Percentiles rank a stretch among this genome's conserved stretches.
These are phyloP conservation scores for Origma solitaria DNA, from an alignment of 2,113 vertebrate species.

Conservation along the genomic window DNA sequence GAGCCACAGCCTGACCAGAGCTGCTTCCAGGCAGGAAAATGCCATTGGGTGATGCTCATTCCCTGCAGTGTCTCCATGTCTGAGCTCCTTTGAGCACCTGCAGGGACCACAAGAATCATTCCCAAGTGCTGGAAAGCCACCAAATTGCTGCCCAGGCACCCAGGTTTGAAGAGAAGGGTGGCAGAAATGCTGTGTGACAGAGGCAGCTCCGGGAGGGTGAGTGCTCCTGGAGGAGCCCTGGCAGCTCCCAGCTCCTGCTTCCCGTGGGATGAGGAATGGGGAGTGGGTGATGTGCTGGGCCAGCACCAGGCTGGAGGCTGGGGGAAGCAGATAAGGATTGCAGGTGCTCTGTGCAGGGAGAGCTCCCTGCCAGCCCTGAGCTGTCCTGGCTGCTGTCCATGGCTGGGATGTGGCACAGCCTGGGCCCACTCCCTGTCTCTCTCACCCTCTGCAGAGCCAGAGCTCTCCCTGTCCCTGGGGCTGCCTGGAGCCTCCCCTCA, in stretches of 20 bases:
- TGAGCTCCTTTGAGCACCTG: background rate
- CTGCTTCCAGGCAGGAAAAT: background rate
- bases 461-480: background rate
- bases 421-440: background rate
- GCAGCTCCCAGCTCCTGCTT: background rate
- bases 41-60: rapidly evolving
- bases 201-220: background rate
- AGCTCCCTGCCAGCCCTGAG: background rate
- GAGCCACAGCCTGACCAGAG: background rate
- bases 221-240: background rate
- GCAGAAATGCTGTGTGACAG: background rate
- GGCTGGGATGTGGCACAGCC: background rate
- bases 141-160: background rate
- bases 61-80: background rate
- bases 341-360: background rate
- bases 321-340: background rate
- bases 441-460: background rate
- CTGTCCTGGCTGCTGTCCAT: background rate
- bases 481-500: background rate
- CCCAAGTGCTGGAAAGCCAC: background rate
- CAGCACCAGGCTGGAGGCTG: background rate
- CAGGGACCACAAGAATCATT: background rate
- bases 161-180: background rate
- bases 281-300: background rate
- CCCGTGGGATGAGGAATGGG: background rate